Percentiles rank a stretch among this genome's conserved stretches.
These are phyloP conservation scores for Pissodes strobi DNA, from an alignment of 1,140 invertebrate species.

Conservation along the genomic window DNA sequence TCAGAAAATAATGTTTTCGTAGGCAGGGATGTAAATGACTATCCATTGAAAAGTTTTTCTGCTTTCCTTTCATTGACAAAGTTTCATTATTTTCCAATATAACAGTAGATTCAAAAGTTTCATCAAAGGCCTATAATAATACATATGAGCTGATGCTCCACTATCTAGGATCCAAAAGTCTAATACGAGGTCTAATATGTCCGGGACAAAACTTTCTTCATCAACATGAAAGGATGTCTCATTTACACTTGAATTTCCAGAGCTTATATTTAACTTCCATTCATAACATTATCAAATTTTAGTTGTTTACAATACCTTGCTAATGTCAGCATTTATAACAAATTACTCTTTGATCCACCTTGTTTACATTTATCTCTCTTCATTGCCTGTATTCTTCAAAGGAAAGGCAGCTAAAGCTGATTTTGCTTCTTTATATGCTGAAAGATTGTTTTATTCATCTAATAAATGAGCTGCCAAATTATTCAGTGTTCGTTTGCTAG, in stretches of 20 bases:
- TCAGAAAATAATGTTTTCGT: no score
- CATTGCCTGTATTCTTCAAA: constrained; percentile 45
- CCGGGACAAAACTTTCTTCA: constrained; percentile 49
- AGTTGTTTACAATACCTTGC: constrained; percentile 32
- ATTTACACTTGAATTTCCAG: not conserved
- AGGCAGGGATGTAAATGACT: no score
- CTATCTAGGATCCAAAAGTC: constrained; percentile 50
- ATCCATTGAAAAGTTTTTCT: constrained; percentile 52
- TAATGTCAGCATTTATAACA: constrained; percentile 47
- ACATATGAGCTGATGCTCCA: constrained; percentile 50
- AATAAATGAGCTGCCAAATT: constrained; percentile 54
- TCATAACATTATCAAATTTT: not conserved
- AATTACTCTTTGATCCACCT: constrained; percentile 8
- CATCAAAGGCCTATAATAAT: no score
- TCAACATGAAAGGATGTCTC: no score
- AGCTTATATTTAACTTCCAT: not conserved
- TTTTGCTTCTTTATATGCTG: no score
- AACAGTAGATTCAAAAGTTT: constrained; percentile 46
- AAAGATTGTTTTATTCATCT: no score
- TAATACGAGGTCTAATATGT: constrained; percentile 8
- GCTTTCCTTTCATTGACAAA: constrained; percentile 49
- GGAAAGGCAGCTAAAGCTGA: no score
- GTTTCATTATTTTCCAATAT: no score
- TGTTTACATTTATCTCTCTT: not conserved
- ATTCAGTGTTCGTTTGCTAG: constrained; percentile 48